Evolutionary conservation across 2,113 vertebrate species (phyloP).

Genomic region (Limnothrissa miodon): DNA sequence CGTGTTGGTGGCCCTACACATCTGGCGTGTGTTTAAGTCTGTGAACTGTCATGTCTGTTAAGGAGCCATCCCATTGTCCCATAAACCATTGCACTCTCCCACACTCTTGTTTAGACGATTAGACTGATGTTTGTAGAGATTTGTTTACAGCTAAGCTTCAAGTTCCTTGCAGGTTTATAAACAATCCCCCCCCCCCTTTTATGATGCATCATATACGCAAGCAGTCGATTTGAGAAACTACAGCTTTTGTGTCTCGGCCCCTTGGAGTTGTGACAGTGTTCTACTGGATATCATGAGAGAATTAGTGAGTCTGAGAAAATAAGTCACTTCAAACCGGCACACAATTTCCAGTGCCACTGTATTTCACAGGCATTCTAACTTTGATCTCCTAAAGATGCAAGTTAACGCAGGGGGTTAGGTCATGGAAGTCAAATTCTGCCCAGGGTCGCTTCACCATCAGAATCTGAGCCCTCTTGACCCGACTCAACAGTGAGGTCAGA

Average conservation of each 20-base stretch:
- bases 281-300: neutral
- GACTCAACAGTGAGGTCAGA: neutral
- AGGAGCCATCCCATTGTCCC: neutral
- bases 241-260: neutral
- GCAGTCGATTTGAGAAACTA: neutral
- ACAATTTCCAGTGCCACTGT: neutral
- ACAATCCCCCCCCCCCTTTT: slow-evolving; percentile 19
- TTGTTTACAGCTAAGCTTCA: slow-evolving; percentile 24
- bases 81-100: slow-evolving; percentile 1
- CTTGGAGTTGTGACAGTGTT: neutral
- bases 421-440: neutral
- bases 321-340: neutral
- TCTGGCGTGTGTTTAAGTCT: slow-evolving; percentile 12
- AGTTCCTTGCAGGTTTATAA: slow-evolving; percentile 23
- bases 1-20: neutral
- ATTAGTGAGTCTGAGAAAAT: neutral
- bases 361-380: neutral
- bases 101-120: slow-evolving; percentile 25
- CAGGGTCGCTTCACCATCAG: neutral
- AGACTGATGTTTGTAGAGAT: slow-evolving; percentile 13
- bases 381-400: neutral
- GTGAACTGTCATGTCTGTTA: neutral
- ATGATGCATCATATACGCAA: slow-evolving; percentile 16
- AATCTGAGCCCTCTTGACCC: neutral
- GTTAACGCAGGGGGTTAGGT: neutral